phyloP scores from a whole-genome alignment of 2,888 invertebrate genomes.

The Andrena bucephala region DNA sequence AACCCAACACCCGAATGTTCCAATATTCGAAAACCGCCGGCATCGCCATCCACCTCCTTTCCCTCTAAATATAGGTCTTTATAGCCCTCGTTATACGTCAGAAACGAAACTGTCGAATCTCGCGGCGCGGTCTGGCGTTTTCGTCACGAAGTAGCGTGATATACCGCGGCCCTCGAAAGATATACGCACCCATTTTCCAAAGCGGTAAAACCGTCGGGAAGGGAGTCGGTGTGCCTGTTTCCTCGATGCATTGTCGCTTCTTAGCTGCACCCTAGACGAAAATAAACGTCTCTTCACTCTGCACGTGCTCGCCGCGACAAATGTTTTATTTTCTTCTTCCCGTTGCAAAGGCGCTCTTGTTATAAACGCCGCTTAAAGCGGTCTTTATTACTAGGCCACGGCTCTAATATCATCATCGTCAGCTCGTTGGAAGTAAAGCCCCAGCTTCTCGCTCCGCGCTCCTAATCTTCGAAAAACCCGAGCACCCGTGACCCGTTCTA shows the following conservation, averaged over 20 bases:
- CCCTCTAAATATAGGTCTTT: slow-evolving; percentile 15
- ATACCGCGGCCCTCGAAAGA: slow-evolving; percentile 35
- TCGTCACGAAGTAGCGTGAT: slow-evolving; percentile 15
- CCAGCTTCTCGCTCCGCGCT: not conserved
- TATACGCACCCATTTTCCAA: slow-evolving; percentile 4
- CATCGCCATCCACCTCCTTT: not conserved
- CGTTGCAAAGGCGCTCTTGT: slow-evolving; percentile 30
- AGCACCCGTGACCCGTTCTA: slow-evolving; percentile 26
- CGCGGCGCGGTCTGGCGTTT: not conserved
- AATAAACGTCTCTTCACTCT: slow-evolving; percentile 57
- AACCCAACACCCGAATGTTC: no score
- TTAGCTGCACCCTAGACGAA: slow-evolving; percentile 52
- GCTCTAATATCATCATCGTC: slow-evolving; percentile 31
- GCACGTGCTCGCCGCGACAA: slow-evolving; percentile 42
- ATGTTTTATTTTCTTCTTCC: slow-evolving; percentile 8
- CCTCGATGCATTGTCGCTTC: slow-evolving; percentile 45
- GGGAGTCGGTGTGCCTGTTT: slow-evolving; percentile 4
- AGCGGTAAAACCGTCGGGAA: slow-evolving; percentile 22
- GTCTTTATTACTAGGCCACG: slow-evolving; percentile 56
- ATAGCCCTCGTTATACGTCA: not conserved
- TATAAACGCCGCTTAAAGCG: slow-evolving; percentile 37
- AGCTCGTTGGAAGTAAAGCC: slow-evolving; percentile 21
- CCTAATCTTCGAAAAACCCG: slow-evolving; percentile 44
- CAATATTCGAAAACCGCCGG: no score
- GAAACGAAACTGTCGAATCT: slow-evolving; percentile 5